Conservation (phyloP, 2,113 vertebrate species). For the Scartelaos histophorus region DNA sequence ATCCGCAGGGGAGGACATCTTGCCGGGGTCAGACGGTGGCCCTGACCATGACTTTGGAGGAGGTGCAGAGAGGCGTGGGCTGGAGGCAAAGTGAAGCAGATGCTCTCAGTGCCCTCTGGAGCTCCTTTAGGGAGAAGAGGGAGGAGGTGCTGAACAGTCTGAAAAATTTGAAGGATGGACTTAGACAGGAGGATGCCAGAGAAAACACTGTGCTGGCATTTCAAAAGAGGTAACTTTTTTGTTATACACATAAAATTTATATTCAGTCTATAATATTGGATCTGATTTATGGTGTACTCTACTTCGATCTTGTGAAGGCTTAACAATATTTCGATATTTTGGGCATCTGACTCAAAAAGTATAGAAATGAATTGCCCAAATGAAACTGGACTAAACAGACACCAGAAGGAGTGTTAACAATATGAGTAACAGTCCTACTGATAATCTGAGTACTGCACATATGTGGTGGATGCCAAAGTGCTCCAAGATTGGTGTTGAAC, state of each 20-base stretch:
- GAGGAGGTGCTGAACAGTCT: slow-evolving; percentile 86
- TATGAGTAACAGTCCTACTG: background rate
- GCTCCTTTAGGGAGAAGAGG: slow-evolving; percentile 82
- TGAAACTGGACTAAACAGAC: too few species aligned
- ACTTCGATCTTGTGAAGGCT: background rate
- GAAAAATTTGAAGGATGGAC: slow-evolving; percentile 84
- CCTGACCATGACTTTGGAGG: slow-evolving; percentile 80
- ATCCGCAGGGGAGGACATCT: slow-evolving; percentile 76
- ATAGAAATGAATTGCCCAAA: background rate
- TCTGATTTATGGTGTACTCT: too few species aligned
- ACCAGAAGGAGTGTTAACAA: background rate
- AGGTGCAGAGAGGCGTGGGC: slow-evolving; percentile 86
- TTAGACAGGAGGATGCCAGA: slow-evolving; percentile 75
- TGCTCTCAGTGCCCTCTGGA: slow-evolving; percentile 79
- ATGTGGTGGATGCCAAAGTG: background rate
- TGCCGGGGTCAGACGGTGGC: slow-evolving; percentile 83
- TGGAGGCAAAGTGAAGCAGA: slow-evolving; percentile 93
- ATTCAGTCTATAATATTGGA: background rate
- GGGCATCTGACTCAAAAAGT: background rate
- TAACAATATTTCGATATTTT: background rate
- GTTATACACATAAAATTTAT: background rate
- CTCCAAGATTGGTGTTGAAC: slow-evolving; percentile 6
- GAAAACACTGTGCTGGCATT: slow-evolving; percentile 85
- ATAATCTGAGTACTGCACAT: background rate
- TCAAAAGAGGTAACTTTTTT: slow-evolving; percentile 84